Conservation (phyloP, 2,797 vertebrate species). For the Melanitta fusca region DNA sequence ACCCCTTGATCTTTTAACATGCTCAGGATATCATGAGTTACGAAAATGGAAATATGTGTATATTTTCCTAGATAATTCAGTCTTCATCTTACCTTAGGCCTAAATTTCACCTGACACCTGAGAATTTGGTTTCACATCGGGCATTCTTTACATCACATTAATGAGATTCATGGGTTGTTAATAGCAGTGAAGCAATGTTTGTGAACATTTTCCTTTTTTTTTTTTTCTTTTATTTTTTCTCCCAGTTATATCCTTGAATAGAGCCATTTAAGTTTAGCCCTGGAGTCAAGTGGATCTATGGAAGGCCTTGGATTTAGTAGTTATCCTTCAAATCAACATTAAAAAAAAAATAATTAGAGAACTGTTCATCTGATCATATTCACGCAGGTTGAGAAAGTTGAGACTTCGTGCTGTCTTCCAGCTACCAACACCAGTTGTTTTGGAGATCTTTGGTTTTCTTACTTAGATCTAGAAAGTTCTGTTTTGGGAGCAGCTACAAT, state of each 20-base stretch:
- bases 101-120: background rate
- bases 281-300: background rate
- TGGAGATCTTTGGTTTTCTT: background rate
- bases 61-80: background rate
- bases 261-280: background rate
- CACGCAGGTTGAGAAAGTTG: too few relatives aligned
- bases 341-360: background rate
- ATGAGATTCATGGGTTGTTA: background rate
- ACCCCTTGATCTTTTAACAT: background rate
- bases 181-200: background rate
- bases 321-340: background rate
- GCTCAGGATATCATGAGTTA: background rate
- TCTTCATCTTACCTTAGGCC: background rate
- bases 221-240: background rate
- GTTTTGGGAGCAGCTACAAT: background rate
- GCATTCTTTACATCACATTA: background rate
- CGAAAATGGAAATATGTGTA: background rate
- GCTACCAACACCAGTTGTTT: background rate
- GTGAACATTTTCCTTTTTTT: background rate
- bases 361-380: background rate
- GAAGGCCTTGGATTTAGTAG: background rate
- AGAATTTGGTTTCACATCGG: background rate
- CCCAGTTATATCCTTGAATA: background rate
- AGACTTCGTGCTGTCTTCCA: background rate
- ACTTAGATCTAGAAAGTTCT: background rate